Conservation (phyloP, 2,113 vertebrate genomes). For the Ciconia stormi region DNA sequence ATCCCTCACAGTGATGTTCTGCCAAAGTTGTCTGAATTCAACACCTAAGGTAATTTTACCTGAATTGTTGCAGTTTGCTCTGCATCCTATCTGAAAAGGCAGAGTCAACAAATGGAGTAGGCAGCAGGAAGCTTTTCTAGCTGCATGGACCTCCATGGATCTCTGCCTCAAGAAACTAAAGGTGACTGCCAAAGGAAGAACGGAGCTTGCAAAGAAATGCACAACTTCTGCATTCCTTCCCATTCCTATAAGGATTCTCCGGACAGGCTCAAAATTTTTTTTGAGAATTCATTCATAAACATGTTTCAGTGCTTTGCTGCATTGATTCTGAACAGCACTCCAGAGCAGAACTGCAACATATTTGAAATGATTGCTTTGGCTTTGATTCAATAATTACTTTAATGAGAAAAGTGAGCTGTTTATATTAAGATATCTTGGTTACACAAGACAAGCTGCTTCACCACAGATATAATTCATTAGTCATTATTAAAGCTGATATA, state of each 20-base stretch:
- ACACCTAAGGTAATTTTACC: background rate
- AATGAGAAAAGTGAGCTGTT: slow-evolving; percentile 35
- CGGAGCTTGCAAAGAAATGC: background rate
- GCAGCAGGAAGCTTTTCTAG: background rate
- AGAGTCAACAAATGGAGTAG: background rate
- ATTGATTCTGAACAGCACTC: background rate
- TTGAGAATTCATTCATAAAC: background rate
- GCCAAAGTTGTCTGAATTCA: background rate
- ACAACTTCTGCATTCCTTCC: background rate
- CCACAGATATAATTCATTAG: background rate
- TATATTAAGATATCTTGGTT: slow-evolving; percentile 17
- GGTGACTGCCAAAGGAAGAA: background rate
- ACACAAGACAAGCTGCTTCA: slow-evolving; percentile 6
- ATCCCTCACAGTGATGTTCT: background rate
- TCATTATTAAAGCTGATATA: background rate
- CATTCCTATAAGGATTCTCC: background rate
- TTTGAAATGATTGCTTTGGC: background rate
- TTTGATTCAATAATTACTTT: slow-evolving; percentile 39
- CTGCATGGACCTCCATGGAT: background rate
- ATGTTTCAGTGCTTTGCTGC: background rate
- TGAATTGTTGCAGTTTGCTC: background rate
- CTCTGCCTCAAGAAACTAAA: background rate
- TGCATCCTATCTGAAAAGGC: background rate
- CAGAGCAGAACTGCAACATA: background rate
- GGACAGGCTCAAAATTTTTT: background rate